These are phyloP conservation scores for Rhynchopsitta pachyrhyncha DNA, from an alignment of 2,113 vertebrate species.

Conservation along the genomic window DNA sequence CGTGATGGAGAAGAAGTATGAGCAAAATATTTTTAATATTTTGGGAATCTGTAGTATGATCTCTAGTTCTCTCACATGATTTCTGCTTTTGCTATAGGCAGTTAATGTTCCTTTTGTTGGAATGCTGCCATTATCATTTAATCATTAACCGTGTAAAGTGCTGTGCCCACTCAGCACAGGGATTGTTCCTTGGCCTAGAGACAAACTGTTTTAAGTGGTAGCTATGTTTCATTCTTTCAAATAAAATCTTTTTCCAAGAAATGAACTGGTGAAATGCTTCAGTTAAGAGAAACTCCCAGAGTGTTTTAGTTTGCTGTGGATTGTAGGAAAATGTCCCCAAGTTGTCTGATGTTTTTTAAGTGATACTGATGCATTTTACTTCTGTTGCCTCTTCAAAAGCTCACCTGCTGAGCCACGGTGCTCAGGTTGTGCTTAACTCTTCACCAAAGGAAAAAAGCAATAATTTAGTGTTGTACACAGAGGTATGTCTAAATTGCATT, in stretches of 20 bases:
- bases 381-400: background rate
- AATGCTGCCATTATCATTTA: conserved; percentile 26
- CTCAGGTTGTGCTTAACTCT: background rate
- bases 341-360: background rate
- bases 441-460: background rate
- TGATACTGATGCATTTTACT: background rate
- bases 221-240: conserved; percentile 7
- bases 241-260: background rate
- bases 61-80: background rate
- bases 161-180: background rate
- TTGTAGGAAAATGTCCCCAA: background rate
- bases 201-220: background rate
- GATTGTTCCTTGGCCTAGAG: conserved; percentile 5
- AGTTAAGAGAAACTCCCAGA: background rate
- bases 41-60: background rate
- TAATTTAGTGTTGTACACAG: background rate
- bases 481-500: background rate
- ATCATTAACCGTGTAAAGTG: conserved; percentile 4
- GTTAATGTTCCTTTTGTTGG: background rate
- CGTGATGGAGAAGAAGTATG: background rate
- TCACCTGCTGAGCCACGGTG: background rate
- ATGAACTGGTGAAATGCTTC: background rate
- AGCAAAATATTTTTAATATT: background rate
- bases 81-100: background rate
- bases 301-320: background rate